Evolutionary conservation across 2,113 vertebrate species (phyloP), one percentile per base, ranked within the genome.

Genomic region (Apteryx mantelli): DNA sequence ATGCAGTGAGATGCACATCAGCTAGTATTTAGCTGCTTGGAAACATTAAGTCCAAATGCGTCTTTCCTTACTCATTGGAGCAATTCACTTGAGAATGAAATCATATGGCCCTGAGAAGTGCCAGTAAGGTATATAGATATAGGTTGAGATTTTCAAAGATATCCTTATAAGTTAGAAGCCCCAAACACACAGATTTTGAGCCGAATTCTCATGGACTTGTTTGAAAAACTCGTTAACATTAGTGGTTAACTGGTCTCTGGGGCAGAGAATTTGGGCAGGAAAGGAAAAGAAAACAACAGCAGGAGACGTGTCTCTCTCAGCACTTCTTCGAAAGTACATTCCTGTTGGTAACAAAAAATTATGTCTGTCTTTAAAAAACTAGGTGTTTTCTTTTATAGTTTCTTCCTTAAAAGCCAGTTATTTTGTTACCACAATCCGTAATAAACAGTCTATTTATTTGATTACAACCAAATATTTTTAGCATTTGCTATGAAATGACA

Each of bases 381-480:
- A 38, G 30, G 18, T 10, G 5, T 30, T 46, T 82, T 79, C 82
- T 73, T 74, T 77, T 50, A 66, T 16, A 11, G 6, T 28, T 86
- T 86, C 78, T 36, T 21, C 10, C 19, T 16, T 63, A 15, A 90
- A 64, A 95, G 63, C 28, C 69, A 88, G n/a, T 53, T 53, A 82
- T 93, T 91, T 82, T 88, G 63, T 93, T 93, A 86, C 52, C 71
- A 56, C 13, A 89, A 42, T 42, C 34, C 48, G 74, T 42, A 74
- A 89, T 36, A 40, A 88, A 6, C 52, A 75, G 50, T 26, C 48
- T 78, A 82, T 96, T 93, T 90, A 71, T 91, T 85, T 95, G 64
- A 96, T 86, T 89, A 84, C 74, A 94, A 81, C 38, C 82, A 55
- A 80, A 75, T 82, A 86, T 86, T 95, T 88, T 89, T 94, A 90